Conservation (phyloP, 1,140 invertebrate genomes). For the Drosophila ogumai region DNA sequence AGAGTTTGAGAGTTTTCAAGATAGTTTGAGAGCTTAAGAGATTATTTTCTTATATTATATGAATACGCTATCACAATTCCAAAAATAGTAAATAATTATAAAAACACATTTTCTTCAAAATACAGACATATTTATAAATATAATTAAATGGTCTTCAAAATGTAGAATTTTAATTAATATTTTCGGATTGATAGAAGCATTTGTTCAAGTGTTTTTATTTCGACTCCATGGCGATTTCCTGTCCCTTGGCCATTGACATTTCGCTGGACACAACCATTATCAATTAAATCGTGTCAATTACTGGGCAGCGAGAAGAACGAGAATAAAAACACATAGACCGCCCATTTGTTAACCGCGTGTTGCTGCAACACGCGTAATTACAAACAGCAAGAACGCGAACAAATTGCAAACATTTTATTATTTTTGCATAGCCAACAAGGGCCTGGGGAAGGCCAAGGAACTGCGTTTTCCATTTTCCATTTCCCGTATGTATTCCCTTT, state of each 20-base stretch:
- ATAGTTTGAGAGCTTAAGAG: no score
- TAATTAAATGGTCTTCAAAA: not conserved
- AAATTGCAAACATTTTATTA: constrained; percentile 58
- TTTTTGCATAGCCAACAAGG: constrained; percentile 45
- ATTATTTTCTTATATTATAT: no score
- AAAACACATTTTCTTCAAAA: not conserved
- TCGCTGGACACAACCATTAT: constrained; percentile 28
- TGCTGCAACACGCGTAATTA: constrained; percentile 50
- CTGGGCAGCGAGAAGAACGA: constrained; percentile 7
- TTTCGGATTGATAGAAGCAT: not conserved
- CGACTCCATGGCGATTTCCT: constrained; percentile 7
- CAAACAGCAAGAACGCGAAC: constrained; percentile 42
- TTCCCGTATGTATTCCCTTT: constrained; percentile 16
- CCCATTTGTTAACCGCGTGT: constrained; percentile 24
- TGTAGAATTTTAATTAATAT: not conserved
- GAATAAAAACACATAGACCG: constrained; percentile 15
- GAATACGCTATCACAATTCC: no score
- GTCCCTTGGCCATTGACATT: constrained; percentile 26
- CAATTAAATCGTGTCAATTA: constrained; percentile 48
- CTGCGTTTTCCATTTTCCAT: constrained; percentile 30
- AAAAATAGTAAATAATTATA: no score
- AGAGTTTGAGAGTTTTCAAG: no score
- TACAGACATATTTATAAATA: not conserved
- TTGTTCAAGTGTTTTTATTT: not conserved
- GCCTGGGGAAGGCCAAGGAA: constrained; percentile 27